These are phyloP conservation scores for Aphis gossypii DNA, from an alignment of 1,140 invertebrate genomes.

Conservation along the genomic window DNA sequence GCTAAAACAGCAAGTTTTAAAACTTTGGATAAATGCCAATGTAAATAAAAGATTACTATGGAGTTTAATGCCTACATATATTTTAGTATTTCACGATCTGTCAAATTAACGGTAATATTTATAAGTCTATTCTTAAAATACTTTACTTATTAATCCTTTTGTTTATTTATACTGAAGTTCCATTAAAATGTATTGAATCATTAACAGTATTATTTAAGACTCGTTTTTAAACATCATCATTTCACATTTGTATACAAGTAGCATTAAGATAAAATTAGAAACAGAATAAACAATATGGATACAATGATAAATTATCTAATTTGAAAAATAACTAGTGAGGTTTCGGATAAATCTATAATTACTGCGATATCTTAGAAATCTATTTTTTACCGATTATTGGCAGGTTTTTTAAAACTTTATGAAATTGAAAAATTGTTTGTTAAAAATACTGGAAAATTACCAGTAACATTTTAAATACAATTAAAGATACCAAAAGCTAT, in stretches of 20 bases:
- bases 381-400: no score
- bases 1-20: background rate
- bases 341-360: no score
- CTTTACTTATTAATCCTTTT: background rate
- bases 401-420: background rate
- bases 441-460: background rate
- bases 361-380: no score
- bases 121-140: conserved; percentile 2
- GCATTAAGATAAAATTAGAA: background rate
- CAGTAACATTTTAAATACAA: background rate
- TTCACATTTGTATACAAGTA: background rate
- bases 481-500: background rate
- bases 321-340: no score
- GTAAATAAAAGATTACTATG: conserved; percentile 5
- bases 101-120: conserved; percentile 5
- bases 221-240: background rate
- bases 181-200: background rate
- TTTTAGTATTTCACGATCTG: background rate
- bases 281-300: background rate
- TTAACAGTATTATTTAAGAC: background rate
- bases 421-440: background rate
- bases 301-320: background rate
- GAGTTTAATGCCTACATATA: background rate
- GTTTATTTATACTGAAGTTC: background rate
- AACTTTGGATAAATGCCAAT: background rate